Evolutionary conservation across 2,113 vertebrate genomes (phyloP).

Genomic region (Oreotragus oreotragus): DNA sequence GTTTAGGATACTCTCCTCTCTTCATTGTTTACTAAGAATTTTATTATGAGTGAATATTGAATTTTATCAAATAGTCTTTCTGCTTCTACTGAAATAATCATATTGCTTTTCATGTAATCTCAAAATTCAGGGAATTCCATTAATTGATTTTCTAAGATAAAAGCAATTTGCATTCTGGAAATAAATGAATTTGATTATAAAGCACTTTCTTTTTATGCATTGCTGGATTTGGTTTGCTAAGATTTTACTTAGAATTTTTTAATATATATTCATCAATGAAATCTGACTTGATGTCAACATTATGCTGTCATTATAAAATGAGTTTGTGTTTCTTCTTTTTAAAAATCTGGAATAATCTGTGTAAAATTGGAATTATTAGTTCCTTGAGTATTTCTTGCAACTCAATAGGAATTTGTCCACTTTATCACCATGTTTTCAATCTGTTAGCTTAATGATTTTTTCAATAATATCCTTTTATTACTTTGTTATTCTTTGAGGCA

Average conservation of each 20-base stretch:
- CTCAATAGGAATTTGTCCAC: not conserved
- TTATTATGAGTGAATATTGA: not conserved
- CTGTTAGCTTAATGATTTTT: not conserved
- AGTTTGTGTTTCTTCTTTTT: not conserved
- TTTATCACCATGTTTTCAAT: not conserved
- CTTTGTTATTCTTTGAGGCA: not conserved
- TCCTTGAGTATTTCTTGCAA: not conserved
- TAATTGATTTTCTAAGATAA: constrained; percentile 1
- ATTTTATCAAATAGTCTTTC: not conserved
- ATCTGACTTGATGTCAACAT: not conserved
- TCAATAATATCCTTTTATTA: not conserved
- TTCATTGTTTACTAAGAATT: not conserved
- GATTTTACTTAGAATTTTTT: not conserved
- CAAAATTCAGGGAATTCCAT: not conserved
- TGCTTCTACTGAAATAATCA: not conserved
- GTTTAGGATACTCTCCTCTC: not conserved
- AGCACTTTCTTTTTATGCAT: not conserved
- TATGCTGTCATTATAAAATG: not conserved
- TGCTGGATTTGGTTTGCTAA: not conserved
- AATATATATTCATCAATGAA: not conserved
- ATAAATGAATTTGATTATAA: not conserved
- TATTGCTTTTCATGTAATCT: not conserved
- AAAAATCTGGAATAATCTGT: not conserved
- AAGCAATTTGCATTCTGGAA: constrained; percentile 3
- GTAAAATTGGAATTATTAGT: not conserved